phyloP scores from a whole-genome alignment of 2,888 invertebrate species.

The Eupithecia exiguata region DNA sequence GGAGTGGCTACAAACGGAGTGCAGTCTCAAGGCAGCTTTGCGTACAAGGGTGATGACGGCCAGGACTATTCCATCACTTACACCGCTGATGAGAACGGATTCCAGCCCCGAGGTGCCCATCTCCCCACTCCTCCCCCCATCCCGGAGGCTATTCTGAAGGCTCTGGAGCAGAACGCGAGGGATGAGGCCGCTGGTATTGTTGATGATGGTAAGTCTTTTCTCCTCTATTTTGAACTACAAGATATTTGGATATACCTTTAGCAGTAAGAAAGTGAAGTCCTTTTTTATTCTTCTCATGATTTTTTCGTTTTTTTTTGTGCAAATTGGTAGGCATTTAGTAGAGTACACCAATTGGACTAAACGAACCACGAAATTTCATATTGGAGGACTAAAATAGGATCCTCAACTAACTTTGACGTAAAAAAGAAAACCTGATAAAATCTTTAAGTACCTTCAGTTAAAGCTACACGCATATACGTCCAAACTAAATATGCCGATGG shows the following conservation, averaged over 20 bases:
- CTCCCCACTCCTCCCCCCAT: constrained; percentile 79
- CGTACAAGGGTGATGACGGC: constrained; percentile 80
- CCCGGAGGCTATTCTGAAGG: constrained; percentile 78
- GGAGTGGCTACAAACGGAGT: constrained; percentile 79
- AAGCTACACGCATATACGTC: not conserved
- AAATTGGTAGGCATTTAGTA: too few species aligned
- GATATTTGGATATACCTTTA: not conserved
- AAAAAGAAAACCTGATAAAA: not conserved
- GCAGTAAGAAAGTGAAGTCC: too few species aligned
- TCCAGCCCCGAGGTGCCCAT: constrained; percentile 76
- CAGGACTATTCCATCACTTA: constrained; percentile 80
- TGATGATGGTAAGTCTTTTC: constrained; percentile 75
- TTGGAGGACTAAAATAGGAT: too few species aligned
- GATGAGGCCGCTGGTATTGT: constrained; percentile 79
- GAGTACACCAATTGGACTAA: too few species aligned
- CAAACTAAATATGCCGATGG: not conserved
- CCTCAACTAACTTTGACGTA: not conserved
- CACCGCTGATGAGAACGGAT: constrained; percentile 81
- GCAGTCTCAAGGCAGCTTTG: constrained; percentile 78
- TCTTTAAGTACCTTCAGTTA: not conserved
- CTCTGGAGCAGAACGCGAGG: constrained; percentile 79
- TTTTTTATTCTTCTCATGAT: too few species aligned
- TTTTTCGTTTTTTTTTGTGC: too few species aligned
- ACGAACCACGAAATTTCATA: too few species aligned
- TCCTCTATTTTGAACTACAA: not conserved